Percentiles rank a stretch among this genome's conserved stretches.
Evolutionary conservation across 2,888 invertebrate genomes (phyloP).

Genomic region (Lamproptera curius): DNA sequence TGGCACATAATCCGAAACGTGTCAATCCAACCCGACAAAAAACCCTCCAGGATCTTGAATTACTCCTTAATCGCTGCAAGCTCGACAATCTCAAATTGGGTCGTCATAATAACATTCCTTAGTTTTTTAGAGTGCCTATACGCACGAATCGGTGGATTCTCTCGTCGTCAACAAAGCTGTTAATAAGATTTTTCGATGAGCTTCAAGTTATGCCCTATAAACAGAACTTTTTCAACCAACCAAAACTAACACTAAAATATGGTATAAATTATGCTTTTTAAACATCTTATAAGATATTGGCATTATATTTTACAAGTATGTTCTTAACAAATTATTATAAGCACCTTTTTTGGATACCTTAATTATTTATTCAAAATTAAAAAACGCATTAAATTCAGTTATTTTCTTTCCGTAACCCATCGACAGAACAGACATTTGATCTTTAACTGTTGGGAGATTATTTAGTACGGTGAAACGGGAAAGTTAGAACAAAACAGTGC

Average conservation of each 20-base stretch:
- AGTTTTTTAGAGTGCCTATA: too few relatives aligned
- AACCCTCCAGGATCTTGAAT: slow-evolving; percentile 18
- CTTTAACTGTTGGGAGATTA: background rate
- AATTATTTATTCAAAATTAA: background rate
- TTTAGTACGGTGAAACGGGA: background rate
- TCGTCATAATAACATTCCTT: slow-evolving; percentile 16
- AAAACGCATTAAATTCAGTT: too few relatives aligned
- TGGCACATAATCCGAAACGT: slow-evolving; percentile 1
- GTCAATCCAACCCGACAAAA: slow-evolving; percentile 19
- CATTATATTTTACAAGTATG: too few relatives aligned
- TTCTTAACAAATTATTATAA: too few relatives aligned
- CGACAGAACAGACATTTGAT: background rate
- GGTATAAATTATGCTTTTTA: too few relatives aligned
- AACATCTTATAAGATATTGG: too few relatives aligned
- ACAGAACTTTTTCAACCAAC: too few relatives aligned
- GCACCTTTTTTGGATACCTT: background rate
- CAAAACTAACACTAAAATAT: too few relatives aligned
- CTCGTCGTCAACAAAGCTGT: too few relatives aligned
- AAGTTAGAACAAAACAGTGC: background rate
- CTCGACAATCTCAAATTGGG: slow-evolving; percentile 13
- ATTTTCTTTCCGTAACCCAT: background rate
- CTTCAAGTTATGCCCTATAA: too few relatives aligned
- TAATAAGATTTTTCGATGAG: too few relatives aligned
- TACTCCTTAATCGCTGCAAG: slow-evolving; percentile 17
- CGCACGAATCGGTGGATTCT: too few relatives aligned